Percentiles rank a stretch among this genome's conserved stretches.
phyloP scores from a whole-genome alignment of 2,797 vertebrate genomes.

The Lagorchestes hirsutus region DNA sequence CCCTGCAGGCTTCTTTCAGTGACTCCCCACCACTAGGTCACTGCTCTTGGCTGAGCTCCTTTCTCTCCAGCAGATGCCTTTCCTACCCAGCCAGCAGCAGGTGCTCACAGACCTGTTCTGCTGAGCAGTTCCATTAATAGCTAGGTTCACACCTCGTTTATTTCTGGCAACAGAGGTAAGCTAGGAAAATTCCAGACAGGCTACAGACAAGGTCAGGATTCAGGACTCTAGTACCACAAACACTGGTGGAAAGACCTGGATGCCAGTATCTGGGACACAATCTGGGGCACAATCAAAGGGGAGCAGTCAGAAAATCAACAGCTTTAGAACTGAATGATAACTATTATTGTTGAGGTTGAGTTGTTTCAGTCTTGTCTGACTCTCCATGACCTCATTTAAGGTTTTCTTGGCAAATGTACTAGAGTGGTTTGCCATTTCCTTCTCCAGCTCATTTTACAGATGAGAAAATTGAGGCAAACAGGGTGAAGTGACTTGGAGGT shows the following conservation, averaged over 20 bases:
- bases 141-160: neutral
- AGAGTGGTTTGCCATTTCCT: neutral
- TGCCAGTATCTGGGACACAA: neutral
- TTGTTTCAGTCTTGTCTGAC: neutral
- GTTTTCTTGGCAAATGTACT: neutral
- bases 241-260: slow-evolving; percentile 10
- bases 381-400: neutral
- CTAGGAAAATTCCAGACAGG: slow-evolving; percentile 3
- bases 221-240: neutral
- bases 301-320: neutral
- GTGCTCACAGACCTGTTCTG: slow-evolving; percentile 8
- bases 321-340: neutral
- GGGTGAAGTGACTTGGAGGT: neutral
- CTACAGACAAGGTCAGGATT: neutral
- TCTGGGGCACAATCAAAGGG: neutral
- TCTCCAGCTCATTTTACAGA: neutral
- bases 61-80: slow-evolving; percentile 38
- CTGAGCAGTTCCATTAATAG: slow-evolving; percentile 23
- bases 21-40: neutral
- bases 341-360: neutral
- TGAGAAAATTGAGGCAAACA: neutral
- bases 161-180: slow-evolving; percentile 11
- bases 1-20: neutral
- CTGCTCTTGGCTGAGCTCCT: neutral
- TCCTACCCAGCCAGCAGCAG: neutral